These are phyloP conservation scores for Uria lomvia DNA, from an alignment of 2,113 vertebrate species.

Conservation along the genomic window DNA sequence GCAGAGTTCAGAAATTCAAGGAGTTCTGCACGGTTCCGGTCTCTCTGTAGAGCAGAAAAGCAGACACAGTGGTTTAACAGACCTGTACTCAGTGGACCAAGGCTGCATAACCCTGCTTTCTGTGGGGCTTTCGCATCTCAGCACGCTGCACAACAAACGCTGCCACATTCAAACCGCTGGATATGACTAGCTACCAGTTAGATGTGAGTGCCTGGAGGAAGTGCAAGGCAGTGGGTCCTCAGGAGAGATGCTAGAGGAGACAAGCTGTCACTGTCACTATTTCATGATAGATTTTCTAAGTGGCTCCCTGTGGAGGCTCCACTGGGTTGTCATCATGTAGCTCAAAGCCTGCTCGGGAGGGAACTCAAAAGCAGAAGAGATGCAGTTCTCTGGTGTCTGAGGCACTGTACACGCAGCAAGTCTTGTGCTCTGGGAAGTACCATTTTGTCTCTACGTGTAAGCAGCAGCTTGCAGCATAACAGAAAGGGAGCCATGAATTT, in stretches of 20 bases:
- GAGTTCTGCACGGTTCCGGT: slow-evolving; percentile 86
- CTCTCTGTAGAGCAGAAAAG: slow-evolving; percentile 71
- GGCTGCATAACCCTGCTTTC: neutral
- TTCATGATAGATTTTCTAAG: neutral
- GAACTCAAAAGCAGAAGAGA: neutral
- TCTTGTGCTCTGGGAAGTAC: neutral
- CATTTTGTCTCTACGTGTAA: neutral
- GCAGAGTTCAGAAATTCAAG: slow-evolving; percentile 89
- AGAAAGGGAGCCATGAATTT: neutral
- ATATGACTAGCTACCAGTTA: neutral
- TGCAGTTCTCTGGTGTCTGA: neutral
- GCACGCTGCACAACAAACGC: neutral
- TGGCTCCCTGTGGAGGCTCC: neutral
- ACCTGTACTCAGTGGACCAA: neutral
- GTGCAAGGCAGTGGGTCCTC: neutral
- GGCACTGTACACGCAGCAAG: neutral
- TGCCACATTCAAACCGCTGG: neutral
- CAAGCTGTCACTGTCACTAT: neutral
- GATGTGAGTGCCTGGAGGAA: neutral
- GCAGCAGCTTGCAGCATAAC: neutral
- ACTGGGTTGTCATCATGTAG: neutral
- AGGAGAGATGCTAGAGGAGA: neutral
- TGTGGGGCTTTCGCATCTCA: neutral
- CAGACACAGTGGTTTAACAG: neutral
- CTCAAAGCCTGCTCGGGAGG: neutral